These are phyloP conservation scores for Paradisaea rubra DNA, from an alignment of 2,113 vertebrate genomes.

Conservation along the genomic window DNA sequence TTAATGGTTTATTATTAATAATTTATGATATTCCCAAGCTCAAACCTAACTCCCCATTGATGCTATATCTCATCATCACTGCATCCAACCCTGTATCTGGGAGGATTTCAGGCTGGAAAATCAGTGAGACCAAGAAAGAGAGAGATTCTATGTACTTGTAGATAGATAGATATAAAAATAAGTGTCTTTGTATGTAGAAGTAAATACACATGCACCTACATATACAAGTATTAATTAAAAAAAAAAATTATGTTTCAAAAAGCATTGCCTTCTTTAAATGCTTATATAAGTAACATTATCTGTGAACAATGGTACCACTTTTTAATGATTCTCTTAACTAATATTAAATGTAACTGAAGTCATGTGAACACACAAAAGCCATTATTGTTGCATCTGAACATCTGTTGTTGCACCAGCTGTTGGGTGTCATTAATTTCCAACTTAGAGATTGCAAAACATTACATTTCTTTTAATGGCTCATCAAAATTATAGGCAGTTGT, in stretches of 20 bases:
- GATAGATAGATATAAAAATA: neutral
- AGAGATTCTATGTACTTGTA: neutral
- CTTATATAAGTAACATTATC: neutral
- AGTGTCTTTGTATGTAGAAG: neutral
- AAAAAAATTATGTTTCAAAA: neutral
- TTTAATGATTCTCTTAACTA: neutral
- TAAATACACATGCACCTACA: neutral
- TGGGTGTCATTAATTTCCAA: constrained; percentile 4
- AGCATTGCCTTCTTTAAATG: neutral
- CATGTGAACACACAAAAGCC: neutral
- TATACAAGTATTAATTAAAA: neutral
- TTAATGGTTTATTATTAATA: neutral
- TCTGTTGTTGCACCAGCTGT: neutral
- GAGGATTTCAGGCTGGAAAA: neutral
- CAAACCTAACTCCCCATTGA: neutral
- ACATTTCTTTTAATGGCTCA: neutral
- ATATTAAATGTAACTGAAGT: neutral
- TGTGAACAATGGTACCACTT: neutral
- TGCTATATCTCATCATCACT: neutral
- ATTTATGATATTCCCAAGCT: neutral
- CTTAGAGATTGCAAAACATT: neutral
- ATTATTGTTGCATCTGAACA: neutral
- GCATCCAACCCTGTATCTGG: neutral
- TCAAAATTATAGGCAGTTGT: neutral
- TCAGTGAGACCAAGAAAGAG: neutral